A percentile compares a stretch with the other conserved stretches of the same genome.
phyloP scores from a whole-genome alignment of 2,113 vertebrate species.

The Anas platyrhynchos region DNA sequence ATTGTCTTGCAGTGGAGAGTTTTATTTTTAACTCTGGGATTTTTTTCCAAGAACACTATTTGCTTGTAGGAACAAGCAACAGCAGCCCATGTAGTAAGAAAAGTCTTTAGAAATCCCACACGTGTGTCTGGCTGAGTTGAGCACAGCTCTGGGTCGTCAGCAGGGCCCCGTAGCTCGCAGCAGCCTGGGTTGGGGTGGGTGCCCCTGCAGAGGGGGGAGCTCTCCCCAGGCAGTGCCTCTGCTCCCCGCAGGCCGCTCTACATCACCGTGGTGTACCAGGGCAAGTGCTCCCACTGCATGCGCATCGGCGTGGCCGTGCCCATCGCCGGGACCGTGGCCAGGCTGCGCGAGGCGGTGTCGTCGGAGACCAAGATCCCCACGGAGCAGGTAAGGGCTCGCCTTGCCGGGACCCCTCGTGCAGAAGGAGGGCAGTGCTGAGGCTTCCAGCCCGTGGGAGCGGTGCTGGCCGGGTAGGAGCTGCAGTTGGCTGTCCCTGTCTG shows the following conservation, averaged over 20 bases:
- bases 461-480: rapidly evolving
- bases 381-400: conserved; percentile 84
- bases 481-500: rapidly evolving
- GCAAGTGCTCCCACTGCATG: conserved; percentile 98
- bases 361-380: conserved; percentile 95
- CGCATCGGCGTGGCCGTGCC: conserved; percentile 94
- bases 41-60: not conserved
- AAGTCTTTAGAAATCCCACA: not conserved
- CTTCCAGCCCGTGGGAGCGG: not conserved
- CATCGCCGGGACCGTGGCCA: conserved; percentile 89
- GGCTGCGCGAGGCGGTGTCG: conserved; percentile 92
- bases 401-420: rapidly evolving
- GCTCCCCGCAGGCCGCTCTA: conserved; percentile 87
- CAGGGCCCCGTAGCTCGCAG: not conserved
- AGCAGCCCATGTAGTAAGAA: not conserved
- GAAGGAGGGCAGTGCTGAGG: rapidly evolving
- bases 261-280: conserved; percentile 95
- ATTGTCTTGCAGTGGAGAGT: not conserved
- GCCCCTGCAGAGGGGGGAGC: not conserved
- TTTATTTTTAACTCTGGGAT: not conserved
- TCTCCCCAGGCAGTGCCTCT: not conserved
- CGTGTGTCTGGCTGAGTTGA: rapidly evolving
- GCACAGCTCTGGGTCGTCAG: rapidly evolving
- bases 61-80: not conserved
- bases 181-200: not conserved